Evolutionary conservation across 2,888 invertebrate genomes (phyloP).

Genomic region (Apotomis turbidana): DNA sequence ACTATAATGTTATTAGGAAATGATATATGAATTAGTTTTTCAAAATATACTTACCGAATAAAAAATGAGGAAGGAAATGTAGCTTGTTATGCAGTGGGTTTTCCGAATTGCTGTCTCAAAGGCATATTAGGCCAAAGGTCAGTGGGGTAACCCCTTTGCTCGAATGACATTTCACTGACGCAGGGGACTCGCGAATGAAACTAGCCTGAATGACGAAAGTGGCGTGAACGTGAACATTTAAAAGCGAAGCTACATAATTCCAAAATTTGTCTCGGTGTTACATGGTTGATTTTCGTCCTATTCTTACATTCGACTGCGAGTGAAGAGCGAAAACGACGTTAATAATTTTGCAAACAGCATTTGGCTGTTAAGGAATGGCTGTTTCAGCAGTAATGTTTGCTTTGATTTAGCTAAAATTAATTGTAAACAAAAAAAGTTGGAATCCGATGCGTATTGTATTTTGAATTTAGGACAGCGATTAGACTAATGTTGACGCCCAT

Average conservation of each 20-base stretch:
- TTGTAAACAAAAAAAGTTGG: too few species aligned
- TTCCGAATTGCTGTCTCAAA: background rate
- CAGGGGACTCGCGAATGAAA: background rate
- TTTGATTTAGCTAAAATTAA: too few species aligned
- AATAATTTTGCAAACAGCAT: too few species aligned
- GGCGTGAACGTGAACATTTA: background rate
- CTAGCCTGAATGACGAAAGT: background rate
- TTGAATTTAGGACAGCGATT: constrained; percentile 8
- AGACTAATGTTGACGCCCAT: constrained; percentile 13
- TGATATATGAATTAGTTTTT: background rate
- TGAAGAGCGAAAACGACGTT: too few species aligned
- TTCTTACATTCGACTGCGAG: too few species aligned
- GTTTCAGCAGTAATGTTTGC: too few species aligned
- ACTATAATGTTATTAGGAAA: too few species aligned
- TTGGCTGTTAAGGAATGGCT: too few species aligned
- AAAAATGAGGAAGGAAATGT: constrained; percentile 6
- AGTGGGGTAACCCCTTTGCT: constrained; percentile 10
- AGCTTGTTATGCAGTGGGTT: background rate
- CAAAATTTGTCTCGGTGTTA: background rate
- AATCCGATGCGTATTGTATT: background rate
- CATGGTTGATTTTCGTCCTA: background rate
- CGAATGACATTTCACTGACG: background rate
- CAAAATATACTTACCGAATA: background rate
- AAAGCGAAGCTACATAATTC: background rate
- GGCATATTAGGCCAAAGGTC: constrained; percentile 14